A percentile compares a stretch with the other conserved stretches of the same genome.
Conservation (phyloP, 2,888 invertebrate genomes). For the Heliconius ismenius region DNA sequence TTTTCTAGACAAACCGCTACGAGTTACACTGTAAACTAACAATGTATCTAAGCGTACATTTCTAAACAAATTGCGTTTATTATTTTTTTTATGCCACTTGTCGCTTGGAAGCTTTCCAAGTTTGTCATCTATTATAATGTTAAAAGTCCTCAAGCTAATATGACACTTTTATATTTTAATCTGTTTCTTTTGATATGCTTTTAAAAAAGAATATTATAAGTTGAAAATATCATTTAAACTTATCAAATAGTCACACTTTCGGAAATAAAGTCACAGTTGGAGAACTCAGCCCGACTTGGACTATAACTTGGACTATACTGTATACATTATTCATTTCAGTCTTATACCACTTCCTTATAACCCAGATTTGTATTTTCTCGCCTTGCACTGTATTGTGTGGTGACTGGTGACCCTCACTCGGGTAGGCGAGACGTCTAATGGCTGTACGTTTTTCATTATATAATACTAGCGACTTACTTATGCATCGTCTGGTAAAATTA, state of each 20-base stretch:
- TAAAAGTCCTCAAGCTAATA: not conserved
- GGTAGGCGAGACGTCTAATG: conserved; percentile 8
- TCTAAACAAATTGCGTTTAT: not conserved
- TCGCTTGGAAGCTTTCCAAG: conserved; percentile 5
- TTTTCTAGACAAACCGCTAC: too few relatives aligned
- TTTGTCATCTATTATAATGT: not conserved
- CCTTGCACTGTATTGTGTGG: conserved; percentile 2
- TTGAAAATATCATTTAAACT: not conserved
- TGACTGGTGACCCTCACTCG: conserved; percentile 10
- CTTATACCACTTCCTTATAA: conserved; percentile 37
- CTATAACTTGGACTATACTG: conserved; percentile 31
- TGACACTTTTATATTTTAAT: conserved; percentile 1
- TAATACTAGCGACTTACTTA: not conserved
- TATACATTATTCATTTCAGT: conserved; percentile 31
- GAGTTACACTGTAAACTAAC: not conserved
- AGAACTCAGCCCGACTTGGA: conserved; percentile 26
- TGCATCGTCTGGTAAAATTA: not conserved
- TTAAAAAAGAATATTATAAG: not conserved
- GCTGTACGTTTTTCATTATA: not conserved
- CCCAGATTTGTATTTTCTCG: conserved; percentile 35
- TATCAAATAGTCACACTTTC: conserved; percentile 32
- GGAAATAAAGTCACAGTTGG: conserved; percentile 30
- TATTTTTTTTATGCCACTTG: not conserved
- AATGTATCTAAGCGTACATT: not conserved
- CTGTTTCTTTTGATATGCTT: not conserved